Evolutionary conservation across 1,140 invertebrate genomes (phyloP).

Genomic region (Zaprionus nigranus): DNA sequence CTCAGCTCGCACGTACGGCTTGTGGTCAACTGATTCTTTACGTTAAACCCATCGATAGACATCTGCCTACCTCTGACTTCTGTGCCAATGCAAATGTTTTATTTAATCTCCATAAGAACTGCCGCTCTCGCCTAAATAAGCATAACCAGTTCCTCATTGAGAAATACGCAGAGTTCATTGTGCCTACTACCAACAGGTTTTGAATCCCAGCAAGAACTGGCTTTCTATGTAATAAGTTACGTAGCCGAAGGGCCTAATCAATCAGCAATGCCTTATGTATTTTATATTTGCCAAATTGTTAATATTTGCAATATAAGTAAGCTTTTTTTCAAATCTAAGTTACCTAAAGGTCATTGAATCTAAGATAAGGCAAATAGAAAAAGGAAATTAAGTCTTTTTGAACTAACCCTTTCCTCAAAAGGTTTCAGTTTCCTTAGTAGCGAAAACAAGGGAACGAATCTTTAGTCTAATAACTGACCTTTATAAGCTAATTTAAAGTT

Average conservation of each 20-base stretch:
- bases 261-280: neutral
- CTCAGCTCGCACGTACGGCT: constrained; percentile 31
- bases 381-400: neutral
- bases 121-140: neutral
- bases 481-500: neutral
- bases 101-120: constrained; percentile 19
- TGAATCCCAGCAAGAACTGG: neutral
- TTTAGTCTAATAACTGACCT: neutral
- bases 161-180: constrained; percentile 42
- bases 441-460: neutral
- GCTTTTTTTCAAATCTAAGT: neutral
- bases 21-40: constrained; percentile 45
- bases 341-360: neutral
- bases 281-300: neutral
- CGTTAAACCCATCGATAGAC: constrained; percentile 41
- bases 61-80: constrained; percentile 9
- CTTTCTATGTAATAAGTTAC: neutral
- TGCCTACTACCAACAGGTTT: constrained; percentile 45
- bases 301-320: neutral
- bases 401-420: neutral
- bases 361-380: neutral
- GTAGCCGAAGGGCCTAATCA: neutral
- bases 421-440: neutral
- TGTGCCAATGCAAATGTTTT: constrained; percentile 9
- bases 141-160: constrained; percentile 55